Conservation (phyloP, 2,113 vertebrate species). For the Phrynocephalus versicolor region DNA sequence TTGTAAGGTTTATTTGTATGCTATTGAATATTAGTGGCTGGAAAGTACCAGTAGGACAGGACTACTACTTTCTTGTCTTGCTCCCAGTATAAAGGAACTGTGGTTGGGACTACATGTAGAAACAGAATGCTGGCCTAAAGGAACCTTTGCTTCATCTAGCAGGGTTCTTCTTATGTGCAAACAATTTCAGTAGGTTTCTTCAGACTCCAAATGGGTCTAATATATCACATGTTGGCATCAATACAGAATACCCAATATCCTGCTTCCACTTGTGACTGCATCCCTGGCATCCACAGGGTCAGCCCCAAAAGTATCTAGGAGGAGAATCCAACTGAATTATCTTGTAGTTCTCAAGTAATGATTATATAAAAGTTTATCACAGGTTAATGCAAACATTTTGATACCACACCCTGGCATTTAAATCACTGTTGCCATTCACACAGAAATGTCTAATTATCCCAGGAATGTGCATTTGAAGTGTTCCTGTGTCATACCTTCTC, state of each 20-base stretch:
- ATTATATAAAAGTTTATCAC: too few relatives aligned
- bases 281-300: neutral
- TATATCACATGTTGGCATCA: neutral
- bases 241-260: neutral
- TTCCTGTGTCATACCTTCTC: too few relatives aligned
- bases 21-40: too few relatives aligned
- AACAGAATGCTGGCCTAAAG: too few relatives aligned
- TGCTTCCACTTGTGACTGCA: neutral
- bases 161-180: neutral
- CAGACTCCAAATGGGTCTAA: neutral
- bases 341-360: neutral
- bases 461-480: too few relatives aligned
- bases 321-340: neutral
- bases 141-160: neutral
- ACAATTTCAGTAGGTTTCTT: neutral
- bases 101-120: too few relatives aligned
- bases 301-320: neutral
- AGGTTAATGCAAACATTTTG: too few relatives aligned
- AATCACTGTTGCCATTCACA: too few relatives aligned
- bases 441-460: too few relatives aligned
- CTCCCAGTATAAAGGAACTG: neutral
- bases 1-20: too few relatives aligned
- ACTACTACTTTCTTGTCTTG: neutral
- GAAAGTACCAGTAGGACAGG: too few relatives aligned
- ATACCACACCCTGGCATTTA: too few relatives aligned